Percentiles rank a stretch among this genome's conserved stretches.
Evolutionary conservation across 2,888 invertebrate genomes (phyloP).

Genomic region (Aporophyla nigra): DNA sequence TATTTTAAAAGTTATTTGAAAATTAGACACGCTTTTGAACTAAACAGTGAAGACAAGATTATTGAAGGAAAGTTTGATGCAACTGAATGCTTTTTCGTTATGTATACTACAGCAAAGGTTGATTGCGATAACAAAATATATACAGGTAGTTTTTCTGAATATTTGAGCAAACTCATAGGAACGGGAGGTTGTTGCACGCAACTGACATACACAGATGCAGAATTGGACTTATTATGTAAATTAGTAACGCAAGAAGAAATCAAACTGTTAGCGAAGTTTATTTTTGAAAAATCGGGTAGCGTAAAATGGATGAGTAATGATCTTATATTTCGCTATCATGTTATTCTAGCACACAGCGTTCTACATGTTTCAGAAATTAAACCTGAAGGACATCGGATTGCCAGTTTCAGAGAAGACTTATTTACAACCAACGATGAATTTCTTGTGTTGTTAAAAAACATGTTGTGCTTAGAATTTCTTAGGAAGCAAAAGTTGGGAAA

Average conservation of each 20-base stretch:
- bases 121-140: constrained; percentile 28
- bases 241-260: constrained; percentile 46
- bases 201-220: constrained; percentile 26
- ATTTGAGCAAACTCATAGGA: constrained; percentile 41
- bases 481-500: constrained; percentile 16
- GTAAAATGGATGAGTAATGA: constrained; percentile 50
- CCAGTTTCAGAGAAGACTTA: constrained; percentile 49
- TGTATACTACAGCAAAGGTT: constrained; percentile 57
- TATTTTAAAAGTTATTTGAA: constrained; percentile 51
- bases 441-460: constrained; percentile 38
- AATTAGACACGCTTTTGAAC: constrained; percentile 43
- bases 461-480: constrained; percentile 37
- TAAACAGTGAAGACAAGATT: constrained; percentile 28
- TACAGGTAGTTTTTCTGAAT: constrained; percentile 1
- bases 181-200: constrained; percentile 43
- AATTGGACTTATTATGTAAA: constrained; percentile 41
- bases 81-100: constrained; percentile 52
- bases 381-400: constrained; percentile 36
- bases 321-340: constrained; percentile 51
- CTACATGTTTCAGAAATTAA: constrained; percentile 48
- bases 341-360: constrained; percentile 41
- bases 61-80: constrained; percentile 42
- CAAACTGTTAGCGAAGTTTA: constrained; percentile 32
- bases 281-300: constrained; percentile 18
- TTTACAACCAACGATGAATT: constrained; percentile 42